Base-by-base conservation (phyloP, 2,888 invertebrate species). In the Acanthosoma haemorrhoidale region DNA sequence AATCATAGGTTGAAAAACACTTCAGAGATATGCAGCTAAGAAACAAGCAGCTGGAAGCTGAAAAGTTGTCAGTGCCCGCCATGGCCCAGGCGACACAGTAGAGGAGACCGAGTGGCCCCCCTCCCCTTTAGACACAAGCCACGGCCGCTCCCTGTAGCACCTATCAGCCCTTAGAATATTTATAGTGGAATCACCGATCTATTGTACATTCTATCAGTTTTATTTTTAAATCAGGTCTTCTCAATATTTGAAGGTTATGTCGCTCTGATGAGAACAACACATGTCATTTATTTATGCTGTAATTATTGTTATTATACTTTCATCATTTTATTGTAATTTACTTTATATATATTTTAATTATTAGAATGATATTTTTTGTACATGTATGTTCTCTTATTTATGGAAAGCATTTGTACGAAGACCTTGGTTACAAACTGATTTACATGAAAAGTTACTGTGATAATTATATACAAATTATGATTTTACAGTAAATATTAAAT, bases 1-100 rank as follows among this genome's bases (percentile, higher is more conserved):
- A 57, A 58, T 75, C 76, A 29, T 73, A 79, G 79, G 78, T 79
- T 70, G 79, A 79, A 71, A 80, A 80, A 74, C 77, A 78, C 73
- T 72, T 77, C 36, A 78, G 78, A 75, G 80, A 80, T 64, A 71
- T 64, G 36, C 75, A 75, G 68, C 68, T 68, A 9, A 69, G 67
- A 36, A 66, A 59, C 25, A 68, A 67, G 41, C 69, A 68, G 61
- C 39, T 57, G 51, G 70, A 70, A 41, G 21, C 58, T 4, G 59
- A 68, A 31, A 41, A 72, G 39, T 21, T 67, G 68, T 43, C 68
- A 32, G 39, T 41, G 21, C 29, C 66, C n/a, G 66, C 31, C 13
- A 18, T 41, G 41, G 66, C 66, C 18, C 43, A 41, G 41, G 16
- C 66, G 8, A 66, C 21, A 11, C 29, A 39, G 66, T 39, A 38